These are phyloP conservation scores for Sebastes nivosus DNA, from an alignment of 2,797 vertebrate species.

Conservation along the genomic window DNA sequence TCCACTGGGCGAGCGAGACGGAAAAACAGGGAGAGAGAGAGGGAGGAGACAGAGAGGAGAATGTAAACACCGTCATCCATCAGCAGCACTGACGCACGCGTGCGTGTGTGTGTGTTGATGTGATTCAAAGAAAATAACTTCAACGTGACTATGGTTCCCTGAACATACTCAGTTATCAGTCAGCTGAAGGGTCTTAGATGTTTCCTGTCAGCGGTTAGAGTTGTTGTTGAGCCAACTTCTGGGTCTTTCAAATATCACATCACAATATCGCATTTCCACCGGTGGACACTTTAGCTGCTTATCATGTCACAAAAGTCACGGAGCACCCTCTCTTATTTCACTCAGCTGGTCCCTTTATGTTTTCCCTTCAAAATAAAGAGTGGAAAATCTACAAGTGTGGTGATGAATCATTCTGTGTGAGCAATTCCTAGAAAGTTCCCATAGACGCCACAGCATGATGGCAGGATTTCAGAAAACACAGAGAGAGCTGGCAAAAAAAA, in stretches of 20 bases:
- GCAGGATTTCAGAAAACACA: no score
- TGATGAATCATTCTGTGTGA: no score
- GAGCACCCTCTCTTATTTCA: background rate
- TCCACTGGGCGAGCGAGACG: background rate
- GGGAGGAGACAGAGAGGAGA: background rate
- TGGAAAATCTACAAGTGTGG: no score
- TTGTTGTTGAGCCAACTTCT: background rate
- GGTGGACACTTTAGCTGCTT: background rate
- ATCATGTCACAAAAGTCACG: background rate
- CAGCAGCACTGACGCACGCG: background rate
- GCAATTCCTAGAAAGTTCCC: no score
- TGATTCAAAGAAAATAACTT: background rate
- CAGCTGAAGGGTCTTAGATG: no score
- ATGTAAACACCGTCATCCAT: conserved; percentile 19
- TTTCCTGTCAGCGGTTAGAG: background rate
- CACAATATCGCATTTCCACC: background rate
- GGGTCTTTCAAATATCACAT: background rate
- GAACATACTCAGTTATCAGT: background rate
- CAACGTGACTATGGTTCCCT: background rate
- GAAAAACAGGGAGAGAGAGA: background rate
- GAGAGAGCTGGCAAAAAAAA: no score
- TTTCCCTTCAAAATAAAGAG: no score
- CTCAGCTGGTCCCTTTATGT: background rate
- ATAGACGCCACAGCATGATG: no score
- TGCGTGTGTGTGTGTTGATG: background rate